phyloP scores from a whole-genome alignment of 2,888 invertebrate species.

The Allophyes oxyacanthae region DNA sequence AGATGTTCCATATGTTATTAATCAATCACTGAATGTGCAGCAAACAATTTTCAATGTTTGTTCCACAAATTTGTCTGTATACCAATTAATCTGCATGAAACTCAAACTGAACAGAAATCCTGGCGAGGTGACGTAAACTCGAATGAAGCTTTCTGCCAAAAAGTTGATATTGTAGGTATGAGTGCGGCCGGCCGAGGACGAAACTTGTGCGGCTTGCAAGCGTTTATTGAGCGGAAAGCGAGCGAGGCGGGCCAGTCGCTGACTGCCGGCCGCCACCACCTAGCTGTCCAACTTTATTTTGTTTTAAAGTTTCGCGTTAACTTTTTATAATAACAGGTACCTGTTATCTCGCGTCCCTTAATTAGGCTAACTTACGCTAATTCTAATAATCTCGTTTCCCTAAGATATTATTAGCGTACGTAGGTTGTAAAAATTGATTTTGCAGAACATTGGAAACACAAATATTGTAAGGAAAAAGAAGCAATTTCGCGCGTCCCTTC shows the following conservation, averaged over 20 bases:
- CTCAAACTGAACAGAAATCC: conserved; percentile 48
- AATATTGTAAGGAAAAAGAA: conserved; percentile 68
- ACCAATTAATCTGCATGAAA: conserved; percentile 50
- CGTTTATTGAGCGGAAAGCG: conserved; percentile 75
- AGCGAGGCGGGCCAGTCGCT: conserved; percentile 46
- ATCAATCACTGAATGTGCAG: conserved; percentile 33
- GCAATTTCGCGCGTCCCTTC: conserved; percentile 72
- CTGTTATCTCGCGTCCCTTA: conserved; percentile 44
- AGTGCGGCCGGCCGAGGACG: conserved; percentile 53
- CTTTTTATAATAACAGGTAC: conserved; percentile 61
- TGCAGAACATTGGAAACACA: conserved; percentile 63
- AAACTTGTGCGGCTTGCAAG: conserved; percentile 63
- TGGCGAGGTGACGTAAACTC: conserved; percentile 56
- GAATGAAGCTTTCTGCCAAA: conserved; percentile 65
- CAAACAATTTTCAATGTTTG: conserved; percentile 34
- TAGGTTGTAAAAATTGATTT: conserved; percentile 57
- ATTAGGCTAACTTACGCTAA: conserved; percentile 30
- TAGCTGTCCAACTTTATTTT: conserved; percentile 67
- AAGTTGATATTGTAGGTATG: conserved; percentile 69
- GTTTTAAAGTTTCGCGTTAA: conserved; percentile 58
- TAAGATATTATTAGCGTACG: conserved; percentile 12
- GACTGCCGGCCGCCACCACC: conserved; percentile 51
- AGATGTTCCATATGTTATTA: conserved; percentile 22
- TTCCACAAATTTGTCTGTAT: conserved; percentile 43
- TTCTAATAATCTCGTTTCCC: conserved; percentile 18